Percentiles rank a stretch among this genome's conserved stretches.
Evolutionary conservation across 2,113 vertebrate genomes (phyloP).

Genomic region (Myotis lucifugus): DNA sequence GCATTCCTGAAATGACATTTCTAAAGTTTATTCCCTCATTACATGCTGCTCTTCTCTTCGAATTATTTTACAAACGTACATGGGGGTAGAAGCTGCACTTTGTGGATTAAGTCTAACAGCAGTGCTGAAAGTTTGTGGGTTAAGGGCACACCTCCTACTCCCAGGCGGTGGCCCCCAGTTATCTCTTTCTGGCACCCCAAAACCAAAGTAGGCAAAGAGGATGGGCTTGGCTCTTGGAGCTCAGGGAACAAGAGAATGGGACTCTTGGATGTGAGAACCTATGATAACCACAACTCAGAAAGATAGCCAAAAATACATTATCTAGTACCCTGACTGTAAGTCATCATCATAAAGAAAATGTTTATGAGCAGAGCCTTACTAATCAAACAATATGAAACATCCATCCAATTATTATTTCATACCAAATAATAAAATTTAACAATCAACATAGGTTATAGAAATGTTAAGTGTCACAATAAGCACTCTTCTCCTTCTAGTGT

Average conservation of each 20-base stretch:
- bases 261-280: background rate
- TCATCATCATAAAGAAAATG: background rate
- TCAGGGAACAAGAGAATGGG: background rate
- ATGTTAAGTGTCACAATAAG: background rate
- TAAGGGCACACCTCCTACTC: background rate
- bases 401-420: background rate
- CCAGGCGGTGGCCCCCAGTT: background rate
- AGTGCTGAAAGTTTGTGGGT: background rate
- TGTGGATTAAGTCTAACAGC: background rate
- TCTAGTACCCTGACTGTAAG: background rate
- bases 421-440: background rate
- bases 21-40: background rate
- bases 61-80: background rate
- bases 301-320: background rate
- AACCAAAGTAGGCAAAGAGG: background rate
- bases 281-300: background rate
- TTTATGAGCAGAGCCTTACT: background rate
- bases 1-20: conserved; percentile 32
- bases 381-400: background rate
- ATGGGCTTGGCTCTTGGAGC: background rate
- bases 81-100: background rate
- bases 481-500: background rate
- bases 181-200: background rate
- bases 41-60: background rate
- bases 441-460: background rate